Percentiles rank a stretch among this genome's conserved stretches.
These are phyloP conservation scores for Labeo calbasu DNA, from an alignment of 2,797 vertebrate species.

Conservation along the genomic window DNA sequence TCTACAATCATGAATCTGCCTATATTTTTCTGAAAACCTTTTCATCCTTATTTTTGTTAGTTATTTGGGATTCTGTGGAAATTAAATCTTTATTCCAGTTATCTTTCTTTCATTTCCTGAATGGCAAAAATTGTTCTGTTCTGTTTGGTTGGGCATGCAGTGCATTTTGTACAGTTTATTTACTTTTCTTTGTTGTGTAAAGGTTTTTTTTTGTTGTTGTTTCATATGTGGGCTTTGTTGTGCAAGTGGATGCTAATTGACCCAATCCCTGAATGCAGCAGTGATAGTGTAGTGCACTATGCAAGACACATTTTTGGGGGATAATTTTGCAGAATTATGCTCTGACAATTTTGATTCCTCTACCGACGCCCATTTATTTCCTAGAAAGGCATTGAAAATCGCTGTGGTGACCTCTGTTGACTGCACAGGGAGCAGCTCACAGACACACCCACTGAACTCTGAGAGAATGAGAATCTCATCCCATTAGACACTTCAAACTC, in stretches of 20 bases:
- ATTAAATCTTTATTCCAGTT: not conserved
- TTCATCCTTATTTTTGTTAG: not conserved
- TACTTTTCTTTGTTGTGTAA: not conserved
- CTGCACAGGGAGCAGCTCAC: constrained; percentile 81
- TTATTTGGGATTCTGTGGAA: not conserved
- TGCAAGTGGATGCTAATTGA: not conserved
- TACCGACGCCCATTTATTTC: constrained; percentile 80
- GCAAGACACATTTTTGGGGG: constrained; percentile 78
- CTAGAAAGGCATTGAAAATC: constrained; percentile 81
- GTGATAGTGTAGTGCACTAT: not conserved
- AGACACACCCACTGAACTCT: constrained; percentile 17
- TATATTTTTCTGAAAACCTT: not conserved
- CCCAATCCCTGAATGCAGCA: not conserved
- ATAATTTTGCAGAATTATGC: constrained; percentile 78
- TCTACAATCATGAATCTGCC: not conserved
- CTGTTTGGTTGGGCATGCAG: not conserved
- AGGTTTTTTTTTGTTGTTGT: not conserved
- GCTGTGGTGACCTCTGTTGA: constrained; percentile 82
- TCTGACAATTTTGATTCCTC: constrained; percentile 76
- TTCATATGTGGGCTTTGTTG: not conserved
- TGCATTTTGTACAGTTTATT: not conserved
- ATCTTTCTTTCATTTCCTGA: not conserved
- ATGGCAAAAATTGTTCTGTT: not conserved
- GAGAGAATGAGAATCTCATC: constrained; percentile 58
- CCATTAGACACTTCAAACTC: constrained; percentile 24